These are phyloP conservation scores for Lucifuga dentata DNA, from an alignment of 2,113 vertebrate species.

Conservation along the genomic window DNA sequence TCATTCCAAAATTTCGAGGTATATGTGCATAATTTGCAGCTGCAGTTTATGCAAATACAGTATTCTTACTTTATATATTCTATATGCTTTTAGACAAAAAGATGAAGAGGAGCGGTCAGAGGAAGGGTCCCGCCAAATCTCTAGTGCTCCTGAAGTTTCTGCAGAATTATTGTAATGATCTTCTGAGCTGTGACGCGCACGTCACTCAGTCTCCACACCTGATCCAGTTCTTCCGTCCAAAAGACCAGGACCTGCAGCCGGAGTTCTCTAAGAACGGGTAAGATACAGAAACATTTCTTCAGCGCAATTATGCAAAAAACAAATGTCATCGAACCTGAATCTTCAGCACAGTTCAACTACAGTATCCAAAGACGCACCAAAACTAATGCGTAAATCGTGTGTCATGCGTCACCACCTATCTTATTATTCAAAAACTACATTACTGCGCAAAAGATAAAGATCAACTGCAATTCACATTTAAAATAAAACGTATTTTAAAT, in stretches of 20 bases:
- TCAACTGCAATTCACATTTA: too few relatives aligned
- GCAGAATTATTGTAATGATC: conserved; percentile 83
- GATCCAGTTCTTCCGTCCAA: conserved; percentile 86
- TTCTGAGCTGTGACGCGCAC: conserved; percentile 75
- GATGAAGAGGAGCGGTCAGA: not conserved
- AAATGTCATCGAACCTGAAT: too few relatives aligned
- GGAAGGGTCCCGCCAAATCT: conserved; percentile 52
- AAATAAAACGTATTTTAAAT: too few relatives aligned
- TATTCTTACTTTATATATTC: not conserved
- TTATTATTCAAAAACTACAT: too few relatives aligned
- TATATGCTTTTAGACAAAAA: conserved; percentile 50
- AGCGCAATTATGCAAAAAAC: too few relatives aligned
- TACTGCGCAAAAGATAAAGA: too few relatives aligned
- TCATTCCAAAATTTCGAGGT: conserved; percentile 81
- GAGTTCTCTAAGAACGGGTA: conserved; percentile 88
- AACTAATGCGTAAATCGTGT: too few relatives aligned
- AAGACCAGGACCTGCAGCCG: conserved; percentile 83
- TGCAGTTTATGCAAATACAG: too few relatives aligned
- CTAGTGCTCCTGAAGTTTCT: conserved; percentile 79
- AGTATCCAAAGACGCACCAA: too few relatives aligned
- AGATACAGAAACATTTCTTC: not conserved
- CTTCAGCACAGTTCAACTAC: too few relatives aligned
- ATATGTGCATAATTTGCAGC: not conserved
- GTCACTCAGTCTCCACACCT: conserved; percentile 78
- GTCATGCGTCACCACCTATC: too few relatives aligned